Evolutionary conservation across 30 jellyfish, hydroid and myxozoan genomes (phyloP), one percentile per base, ranked within the genome.

Genomic region (Cassiopea xamachana): DNA sequence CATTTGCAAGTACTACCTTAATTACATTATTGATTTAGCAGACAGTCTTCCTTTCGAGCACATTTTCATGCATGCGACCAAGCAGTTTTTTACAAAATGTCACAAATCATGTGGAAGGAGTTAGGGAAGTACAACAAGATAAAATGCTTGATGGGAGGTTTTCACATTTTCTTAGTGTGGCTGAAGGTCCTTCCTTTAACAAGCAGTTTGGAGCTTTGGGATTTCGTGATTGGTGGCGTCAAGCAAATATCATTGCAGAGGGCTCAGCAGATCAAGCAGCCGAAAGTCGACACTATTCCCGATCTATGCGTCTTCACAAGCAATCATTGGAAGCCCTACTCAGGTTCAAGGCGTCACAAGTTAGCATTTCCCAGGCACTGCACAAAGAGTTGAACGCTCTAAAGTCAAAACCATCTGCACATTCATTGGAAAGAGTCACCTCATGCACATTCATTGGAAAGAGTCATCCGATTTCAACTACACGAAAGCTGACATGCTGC

Each of bases 211-310:
- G 84, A 48, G 75, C 62, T 48, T 71, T 48, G 73, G 91, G 84
- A 83, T 83, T 68, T 83, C 84, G 84, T 67, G 85, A 83, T 48
- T 83, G 91, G 83, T 68, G 83, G 91, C 48, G 75, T 68, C 75
- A 83, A 69, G 84, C 84, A 83, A 83, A 45, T 51, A 47, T 85
- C 87, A 85, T 73, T 85, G 81, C 93, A 85, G 93, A 85, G 59
- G 93, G 94, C 88, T 77, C 94, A 87, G 89, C 55, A 55, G 94
- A 74, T 69, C 94, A 87, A 76, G 89, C 94, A 75, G 94, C 94
- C 59, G 89, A 87, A 75, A 83, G 89, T 61, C 75, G 94, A 76
- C 89, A 87, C 89, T 76, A 87, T 75, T 74, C 94, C 89, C 84
- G 83, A 44, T 76, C 76, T 39, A 76, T 74, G 88, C 88, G 84